phyloP scores from a whole-genome alignment of 2,888 invertebrate genomes.

The Melikaiella ostensackeni region DNA sequence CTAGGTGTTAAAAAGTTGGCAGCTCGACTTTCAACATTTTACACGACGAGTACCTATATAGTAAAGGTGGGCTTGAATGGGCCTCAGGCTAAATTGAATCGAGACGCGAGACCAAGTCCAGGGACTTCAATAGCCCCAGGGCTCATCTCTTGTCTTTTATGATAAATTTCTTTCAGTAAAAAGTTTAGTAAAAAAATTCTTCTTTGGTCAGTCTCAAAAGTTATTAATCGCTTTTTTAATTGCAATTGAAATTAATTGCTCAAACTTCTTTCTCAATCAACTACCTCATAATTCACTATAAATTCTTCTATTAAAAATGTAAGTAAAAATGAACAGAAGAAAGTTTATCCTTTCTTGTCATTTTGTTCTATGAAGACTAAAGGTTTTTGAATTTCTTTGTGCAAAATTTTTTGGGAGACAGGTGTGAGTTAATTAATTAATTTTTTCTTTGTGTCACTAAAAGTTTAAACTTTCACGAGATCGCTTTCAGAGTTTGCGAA shows the following conservation, averaged over 20 bases:
- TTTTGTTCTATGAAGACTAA: too few relatives aligned
- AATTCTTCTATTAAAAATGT: neutral
- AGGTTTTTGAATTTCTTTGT: neutral
- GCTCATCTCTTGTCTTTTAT: slow-evolving; percentile 2
- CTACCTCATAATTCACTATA: too few relatives aligned
- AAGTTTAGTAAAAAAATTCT: neutral
- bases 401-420: neutral
- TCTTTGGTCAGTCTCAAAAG: neutral
- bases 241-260: neutral
- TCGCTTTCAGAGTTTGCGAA: slow-evolving; percentile 18
- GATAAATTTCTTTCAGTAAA: neutral
- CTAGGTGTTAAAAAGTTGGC: slow-evolving; percentile 9
- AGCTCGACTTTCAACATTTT: slow-evolving; percentile 58
- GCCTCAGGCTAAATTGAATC: slow-evolving; percentile 57
- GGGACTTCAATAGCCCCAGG: slow-evolving; percentile 53
- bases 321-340: too few relatives aligned
- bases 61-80: slow-evolving; percentile 48
- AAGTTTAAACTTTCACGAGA: slow-evolving; percentile 20
- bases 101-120: slow-evolving; percentile 55
- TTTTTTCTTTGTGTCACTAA: neutral
- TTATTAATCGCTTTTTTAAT: neutral
- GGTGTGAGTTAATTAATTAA: neutral
- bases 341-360: too few relatives aligned
- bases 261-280: neutral
- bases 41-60: slow-evolving; percentile 42